Evolutionary conservation across 2,113 vertebrate species (phyloP).

Genomic region (Oreochromis spilurus): DNA sequence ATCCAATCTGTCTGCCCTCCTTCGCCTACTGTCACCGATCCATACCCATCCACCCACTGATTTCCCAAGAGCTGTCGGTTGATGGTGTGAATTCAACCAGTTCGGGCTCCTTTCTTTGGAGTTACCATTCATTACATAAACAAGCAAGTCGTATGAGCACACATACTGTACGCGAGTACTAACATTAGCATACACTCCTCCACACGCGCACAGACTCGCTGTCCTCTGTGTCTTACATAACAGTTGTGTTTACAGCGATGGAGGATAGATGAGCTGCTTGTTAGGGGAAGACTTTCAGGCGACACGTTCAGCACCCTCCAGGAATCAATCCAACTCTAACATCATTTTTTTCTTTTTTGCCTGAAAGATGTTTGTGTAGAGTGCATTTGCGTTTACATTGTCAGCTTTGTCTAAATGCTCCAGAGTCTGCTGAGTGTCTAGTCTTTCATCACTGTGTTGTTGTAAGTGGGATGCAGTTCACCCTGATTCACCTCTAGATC

Average conservation of each 20-base stretch:
- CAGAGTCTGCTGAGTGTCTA: constrained; percentile 18
- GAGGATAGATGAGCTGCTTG: constrained; percentile 8
- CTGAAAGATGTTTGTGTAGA: neutral
- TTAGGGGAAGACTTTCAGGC: neutral
- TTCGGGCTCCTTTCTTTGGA: neutral
- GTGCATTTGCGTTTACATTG: neutral
- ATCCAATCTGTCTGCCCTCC: constrained; percentile 7
- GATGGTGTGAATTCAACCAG: constrained; percentile 46
- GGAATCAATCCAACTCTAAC: neutral
- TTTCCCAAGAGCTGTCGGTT: constrained; percentile 56
- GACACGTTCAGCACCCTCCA: neutral
- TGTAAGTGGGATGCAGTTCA: constrained; percentile 16
- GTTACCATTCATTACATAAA: constrained; percentile 11
- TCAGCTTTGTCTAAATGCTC: neutral
- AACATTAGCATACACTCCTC: constrained; percentile 9
- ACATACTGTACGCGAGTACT: neutral
- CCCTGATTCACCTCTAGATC: constrained; percentile 23
- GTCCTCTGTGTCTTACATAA: constrained; percentile 20
- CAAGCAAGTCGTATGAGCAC: neutral
- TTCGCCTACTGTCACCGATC: constrained; percentile 41
- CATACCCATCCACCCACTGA: constrained; percentile 61
- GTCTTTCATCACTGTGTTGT: constrained; percentile 15
- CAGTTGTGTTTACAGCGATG: neutral
- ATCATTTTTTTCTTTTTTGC: neutral
- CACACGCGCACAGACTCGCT: neutral